phyloP scores from a whole-genome alignment of 2,113 vertebrate genomes.

The Pluvianellus socialis region DNA sequence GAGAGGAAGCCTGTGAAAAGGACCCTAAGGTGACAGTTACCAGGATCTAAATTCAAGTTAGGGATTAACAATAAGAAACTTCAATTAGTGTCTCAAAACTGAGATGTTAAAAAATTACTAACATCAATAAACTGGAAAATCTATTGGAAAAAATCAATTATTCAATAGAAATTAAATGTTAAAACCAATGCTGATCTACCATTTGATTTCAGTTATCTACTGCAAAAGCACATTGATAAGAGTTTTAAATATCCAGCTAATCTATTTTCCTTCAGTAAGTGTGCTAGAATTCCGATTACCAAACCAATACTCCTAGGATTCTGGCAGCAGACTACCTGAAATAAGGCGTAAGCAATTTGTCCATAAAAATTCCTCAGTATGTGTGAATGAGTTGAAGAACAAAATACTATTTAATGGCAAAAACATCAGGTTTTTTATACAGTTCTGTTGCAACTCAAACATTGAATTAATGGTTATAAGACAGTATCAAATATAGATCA shows the following conservation, averaged over 20 bases:
- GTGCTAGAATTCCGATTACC: fast-evolving
- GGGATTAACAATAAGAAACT: not conserved
- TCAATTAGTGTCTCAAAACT: not conserved
- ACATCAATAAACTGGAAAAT: not conserved
- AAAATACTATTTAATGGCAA: not conserved
- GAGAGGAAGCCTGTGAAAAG: not conserved
- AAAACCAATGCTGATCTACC: not conserved
- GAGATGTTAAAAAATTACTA: not conserved
- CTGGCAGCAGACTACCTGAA: not conserved
- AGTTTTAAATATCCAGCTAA: not conserved
- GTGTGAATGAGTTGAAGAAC: fast-evolving
- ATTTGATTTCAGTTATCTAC: not conserved
- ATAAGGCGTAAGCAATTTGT: not conserved
- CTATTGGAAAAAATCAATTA: not conserved
- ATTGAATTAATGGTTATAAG: not conserved
- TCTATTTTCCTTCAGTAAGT: not conserved
- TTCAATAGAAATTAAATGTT: not conserved
- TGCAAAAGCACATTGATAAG: not conserved
- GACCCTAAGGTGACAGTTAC: not conserved
- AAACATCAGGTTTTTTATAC: not conserved
- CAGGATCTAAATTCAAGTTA: not conserved
- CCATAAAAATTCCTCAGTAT: no score
- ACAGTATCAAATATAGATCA: not conserved
- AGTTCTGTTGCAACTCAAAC: not conserved
- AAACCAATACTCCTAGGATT: not conserved